Conservation (phyloP, 37 sponge, comb jelly and placozoan species). For the Bolinopsis microptera region DNA sequence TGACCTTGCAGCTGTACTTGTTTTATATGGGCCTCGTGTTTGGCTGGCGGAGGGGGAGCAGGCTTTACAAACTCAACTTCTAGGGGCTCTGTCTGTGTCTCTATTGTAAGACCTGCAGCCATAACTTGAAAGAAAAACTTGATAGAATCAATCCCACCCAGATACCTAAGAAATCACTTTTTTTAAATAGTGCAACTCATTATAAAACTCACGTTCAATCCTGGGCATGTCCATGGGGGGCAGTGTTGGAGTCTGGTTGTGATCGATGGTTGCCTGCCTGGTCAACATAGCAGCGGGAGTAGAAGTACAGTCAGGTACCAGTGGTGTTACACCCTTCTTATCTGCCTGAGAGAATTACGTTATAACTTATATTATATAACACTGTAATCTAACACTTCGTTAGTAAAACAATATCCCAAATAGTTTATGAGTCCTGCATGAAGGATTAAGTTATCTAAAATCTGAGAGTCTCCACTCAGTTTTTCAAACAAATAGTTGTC, state of each 20-base stretch:
- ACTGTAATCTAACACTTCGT: no score
- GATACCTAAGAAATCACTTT: no score
- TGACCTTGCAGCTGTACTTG: no score
- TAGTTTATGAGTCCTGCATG: no score
- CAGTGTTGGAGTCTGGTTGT: not conserved
- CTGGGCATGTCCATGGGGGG: not conserved
- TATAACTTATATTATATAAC: no score
- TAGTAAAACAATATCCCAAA: no score
- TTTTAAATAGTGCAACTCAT: no score
- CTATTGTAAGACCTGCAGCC: slow-evolving; percentile 43
- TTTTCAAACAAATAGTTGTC: no score
- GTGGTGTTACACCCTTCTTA: not conserved
- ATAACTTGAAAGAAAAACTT: no score
- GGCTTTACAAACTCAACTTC: slow-evolving; percentile 20
- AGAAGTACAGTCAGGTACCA: not conserved
- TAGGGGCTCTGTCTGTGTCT: slow-evolving; percentile 34
- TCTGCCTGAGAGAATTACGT: not conserved
- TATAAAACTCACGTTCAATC: not conserved
- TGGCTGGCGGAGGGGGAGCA: not conserved
- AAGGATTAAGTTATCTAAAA: no score
- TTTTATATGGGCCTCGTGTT: not conserved
- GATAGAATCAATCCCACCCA: no score
- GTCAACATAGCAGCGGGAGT: not conserved
- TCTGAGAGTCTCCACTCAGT: no score
- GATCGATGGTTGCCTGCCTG: not conserved